Percentiles rank a stretch among this genome's conserved stretches.
Conservation (phyloP, 2,113 vertebrate species). For the Aspidoscelis tigris region DNA sequence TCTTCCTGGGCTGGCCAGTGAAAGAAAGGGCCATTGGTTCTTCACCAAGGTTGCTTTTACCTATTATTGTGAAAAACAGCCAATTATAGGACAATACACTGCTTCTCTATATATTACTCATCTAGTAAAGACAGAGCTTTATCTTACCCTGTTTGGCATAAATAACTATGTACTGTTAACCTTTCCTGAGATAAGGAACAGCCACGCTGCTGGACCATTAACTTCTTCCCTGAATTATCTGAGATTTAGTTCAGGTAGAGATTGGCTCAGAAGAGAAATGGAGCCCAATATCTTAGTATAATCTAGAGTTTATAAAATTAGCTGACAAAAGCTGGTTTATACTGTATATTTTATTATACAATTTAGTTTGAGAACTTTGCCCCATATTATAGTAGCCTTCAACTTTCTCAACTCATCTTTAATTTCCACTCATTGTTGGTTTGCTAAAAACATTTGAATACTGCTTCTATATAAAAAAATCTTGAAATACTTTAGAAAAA, state of each 20-base stretch:
- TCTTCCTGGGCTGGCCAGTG: background rate
- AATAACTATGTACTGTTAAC: conserved; percentile 23
- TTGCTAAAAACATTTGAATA: too few relatives aligned
- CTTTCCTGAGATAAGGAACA: conserved; percentile 21
- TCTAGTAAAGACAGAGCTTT: conserved; percentile 12
- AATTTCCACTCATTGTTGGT: too few relatives aligned
- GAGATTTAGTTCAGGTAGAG: conserved; percentile 9
- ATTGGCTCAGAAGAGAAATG: background rate
- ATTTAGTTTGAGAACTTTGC: background rate
- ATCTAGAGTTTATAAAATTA: background rate
- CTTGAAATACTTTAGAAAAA: too few relatives aligned
- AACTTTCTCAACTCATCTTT: background rate
- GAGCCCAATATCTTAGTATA: background rate
- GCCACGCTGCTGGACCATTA: conserved; percentile 17
- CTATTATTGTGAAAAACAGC: conserved; percentile 3
- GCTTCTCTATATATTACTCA: conserved; percentile 6
- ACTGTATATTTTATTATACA: background rate
- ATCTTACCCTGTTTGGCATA: conserved; percentile 13
- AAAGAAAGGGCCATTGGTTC: conserved; percentile 12
- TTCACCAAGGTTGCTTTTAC: background rate
- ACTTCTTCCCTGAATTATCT: background rate
- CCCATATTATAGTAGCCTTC: background rate
- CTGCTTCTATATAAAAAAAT: too few relatives aligned
- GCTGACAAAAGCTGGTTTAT: conserved; percentile 1
- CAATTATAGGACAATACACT: conserved; percentile 11